Evolutionary conservation across 2,888 invertebrate genomes (phyloP).

Genomic region (Keiferia lycopersicella): DNA sequence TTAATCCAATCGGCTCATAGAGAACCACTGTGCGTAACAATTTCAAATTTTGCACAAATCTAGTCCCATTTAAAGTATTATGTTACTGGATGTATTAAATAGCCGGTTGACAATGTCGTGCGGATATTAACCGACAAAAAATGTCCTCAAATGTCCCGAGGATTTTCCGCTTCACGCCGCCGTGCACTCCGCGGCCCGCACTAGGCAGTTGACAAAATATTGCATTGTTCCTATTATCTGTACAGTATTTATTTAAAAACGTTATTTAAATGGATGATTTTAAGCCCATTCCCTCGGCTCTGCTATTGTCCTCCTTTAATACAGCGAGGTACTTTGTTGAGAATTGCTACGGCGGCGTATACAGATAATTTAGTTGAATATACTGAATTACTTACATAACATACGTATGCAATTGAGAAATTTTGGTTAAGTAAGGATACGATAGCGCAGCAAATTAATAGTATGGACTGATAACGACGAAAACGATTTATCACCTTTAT

Average conservation of each 20-base stretch:
- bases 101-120: slow-evolving; percentile 79
- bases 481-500: slow-evolving; percentile 74
- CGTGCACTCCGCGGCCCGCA: slow-evolving; percentile 72
- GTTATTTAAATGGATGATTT: slow-evolving; percentile 81
- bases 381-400: slow-evolving; percentile 3
- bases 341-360: slow-evolving; percentile 35
- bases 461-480: slow-evolving; percentile 53
- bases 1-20: slow-evolving; percentile 74
- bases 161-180: slow-evolving; percentile 81
- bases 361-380: slow-evolving; percentile 46
- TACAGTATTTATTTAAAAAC: slow-evolving; percentile 80
- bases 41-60: slow-evolving; percentile 81
- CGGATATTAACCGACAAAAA: slow-evolving; percentile 81
- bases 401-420: background rate
- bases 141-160: slow-evolving; percentile 79
- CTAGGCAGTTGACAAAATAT: slow-evolving; percentile 81
- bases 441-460: slow-evolving; percentile 34
- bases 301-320: slow-evolving; percentile 69
- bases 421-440: slow-evolving; percentile 19
- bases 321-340: slow-evolving; percentile 57
- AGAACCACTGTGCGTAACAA: slow-evolving; percentile 72
- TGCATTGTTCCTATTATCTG: slow-evolving; percentile 80
- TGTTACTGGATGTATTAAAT: slow-evolving; percentile 80
- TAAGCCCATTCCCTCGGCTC: slow-evolving; percentile 74
- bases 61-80: slow-evolving; percentile 80